These are phyloP conservation scores for Mormoops blainvillei DNA, from an alignment of 2,113 vertebrate genomes.

Conservation along the genomic window DNA sequence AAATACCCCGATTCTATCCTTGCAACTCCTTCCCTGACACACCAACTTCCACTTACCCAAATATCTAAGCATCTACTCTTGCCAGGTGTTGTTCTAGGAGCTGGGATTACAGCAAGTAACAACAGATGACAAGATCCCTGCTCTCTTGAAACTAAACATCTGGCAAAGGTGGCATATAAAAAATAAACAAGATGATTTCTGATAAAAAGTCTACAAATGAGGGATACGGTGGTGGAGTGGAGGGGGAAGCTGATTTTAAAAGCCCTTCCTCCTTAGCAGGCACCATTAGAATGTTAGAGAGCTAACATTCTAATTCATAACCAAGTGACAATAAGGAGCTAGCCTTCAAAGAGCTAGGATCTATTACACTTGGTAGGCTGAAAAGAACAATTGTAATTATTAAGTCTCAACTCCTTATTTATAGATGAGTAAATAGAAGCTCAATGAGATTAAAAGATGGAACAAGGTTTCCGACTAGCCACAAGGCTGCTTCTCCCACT, in stretches of 20 bases:
- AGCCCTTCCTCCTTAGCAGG: no score
- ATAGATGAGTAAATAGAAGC: not conserved
- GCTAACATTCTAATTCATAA: not conserved
- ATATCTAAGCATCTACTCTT: not conserved
- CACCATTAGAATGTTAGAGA: no score
- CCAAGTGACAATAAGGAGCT: not conserved
- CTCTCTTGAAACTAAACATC: not conserved
- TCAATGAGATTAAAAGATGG: not conserved
- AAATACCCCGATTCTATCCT: not conserved
- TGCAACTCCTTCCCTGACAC: not conserved
- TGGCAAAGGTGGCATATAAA: not conserved
- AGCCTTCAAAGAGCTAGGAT: not conserved
- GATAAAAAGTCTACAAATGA: not conserved
- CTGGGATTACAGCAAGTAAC: not conserved
- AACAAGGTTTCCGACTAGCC: not conserved
- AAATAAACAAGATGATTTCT: not conserved
- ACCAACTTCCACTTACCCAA: not conserved
- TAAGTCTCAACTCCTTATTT: not conserved
- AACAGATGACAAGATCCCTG: not conserved
- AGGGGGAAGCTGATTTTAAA: not conserved
- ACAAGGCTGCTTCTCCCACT: not conserved
- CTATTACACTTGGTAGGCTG: not conserved
- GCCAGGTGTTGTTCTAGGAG: not conserved
- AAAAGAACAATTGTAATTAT: not conserved
- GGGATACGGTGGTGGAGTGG: rapidly evolving